Conservation (phyloP, 2,888 invertebrate species). For the Drosophila peninsularis region DNA sequence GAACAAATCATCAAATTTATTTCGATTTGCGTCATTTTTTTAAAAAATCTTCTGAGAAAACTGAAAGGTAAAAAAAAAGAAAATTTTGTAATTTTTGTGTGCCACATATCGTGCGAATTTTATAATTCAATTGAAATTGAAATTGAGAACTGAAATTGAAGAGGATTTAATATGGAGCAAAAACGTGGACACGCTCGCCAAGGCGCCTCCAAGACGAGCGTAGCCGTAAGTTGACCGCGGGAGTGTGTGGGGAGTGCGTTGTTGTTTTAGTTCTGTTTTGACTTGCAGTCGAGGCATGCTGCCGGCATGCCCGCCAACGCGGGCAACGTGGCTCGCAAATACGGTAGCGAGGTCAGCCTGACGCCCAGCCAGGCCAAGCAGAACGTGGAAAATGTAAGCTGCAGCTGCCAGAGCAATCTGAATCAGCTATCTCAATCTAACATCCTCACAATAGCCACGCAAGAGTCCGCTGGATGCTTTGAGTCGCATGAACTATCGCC, state of each 20-base stretch:
- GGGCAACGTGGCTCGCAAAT: conserved; percentile 54
- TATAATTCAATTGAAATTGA: conserved; percentile 10
- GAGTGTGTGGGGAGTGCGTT: conserved; percentile 3
- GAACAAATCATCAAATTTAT: conserved; percentile 39
- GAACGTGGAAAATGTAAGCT: conserved; percentile 69
- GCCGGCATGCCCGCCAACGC: neutral
- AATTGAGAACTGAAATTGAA: neutral
- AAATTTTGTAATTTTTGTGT: conserved; percentile 23
- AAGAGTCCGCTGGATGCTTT: conserved; percentile 83
- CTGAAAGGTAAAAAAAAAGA: neutral
- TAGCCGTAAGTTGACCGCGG: conserved; percentile 57
- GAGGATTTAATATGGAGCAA: conserved; percentile 52
- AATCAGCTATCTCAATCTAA: neutral
- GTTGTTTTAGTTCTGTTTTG: conserved; percentile 15
- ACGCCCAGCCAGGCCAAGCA: conserved; percentile 79
- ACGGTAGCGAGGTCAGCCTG: conserved; percentile 78
- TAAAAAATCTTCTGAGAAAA: conserved; percentile 19
- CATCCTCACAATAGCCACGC: conserved; percentile 43
- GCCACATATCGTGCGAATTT: conserved; percentile 38
- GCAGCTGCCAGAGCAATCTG: neutral
- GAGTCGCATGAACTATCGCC: conserved; percentile 69
- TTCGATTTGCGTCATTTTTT: conserved; percentile 25
- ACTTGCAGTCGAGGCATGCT: conserved; percentile 57
- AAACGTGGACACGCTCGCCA: conserved; percentile 65
- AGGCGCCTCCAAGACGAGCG: conserved; percentile 58